Evolutionary conservation across 1,140 invertebrate genomes (phyloP), one percentile per base, ranked within the genome.

Genomic region (Aricia agestis): DNA sequence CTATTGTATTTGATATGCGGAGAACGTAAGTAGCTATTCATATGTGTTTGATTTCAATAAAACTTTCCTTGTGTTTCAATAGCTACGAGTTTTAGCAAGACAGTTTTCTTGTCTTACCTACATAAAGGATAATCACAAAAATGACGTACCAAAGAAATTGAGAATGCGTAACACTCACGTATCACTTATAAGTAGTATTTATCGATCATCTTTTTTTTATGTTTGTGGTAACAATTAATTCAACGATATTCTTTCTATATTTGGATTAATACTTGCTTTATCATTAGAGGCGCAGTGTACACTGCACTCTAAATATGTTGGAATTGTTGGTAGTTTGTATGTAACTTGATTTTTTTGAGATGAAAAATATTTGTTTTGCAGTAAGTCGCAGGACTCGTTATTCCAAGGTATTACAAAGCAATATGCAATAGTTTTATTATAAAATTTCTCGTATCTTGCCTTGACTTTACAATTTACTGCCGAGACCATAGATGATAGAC

Each of bases 31-130:
- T 25, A 63, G 19, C 59, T 63, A 11, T 25, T 63, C 59, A 63
- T 59, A 59, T 18, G 59, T 63, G 10, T 63, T 25, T 63, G 19
- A 25, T 63, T 63, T 25, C 5, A 59, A 59, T 59, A 59, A 59
- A 59, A 63, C 6, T 63, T 63, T 63, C 18, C 7, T 10, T 6
- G 19, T 9, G 11, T 19, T 10, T 18, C 59, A 63, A 25, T 19
- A 25, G 11, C 2, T 5, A 11, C 19, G 11, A 25, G 18, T 19
- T 19, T 63, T 63, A 63, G 19, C 9, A 11, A 17, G 18, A 19
- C 19, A 63, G 10, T 63, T 52, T 52, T 52, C 45, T 52, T 52
- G 6, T 63, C 19, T 63, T 25, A 25, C 18, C 59, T 63, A 11
- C 59, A 63, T 52, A 2, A 5, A 61, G 18, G n/a, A 5, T 59